Conservation (phyloP, 2,113 vertebrate genomes). For the Strix aluco region DNA sequence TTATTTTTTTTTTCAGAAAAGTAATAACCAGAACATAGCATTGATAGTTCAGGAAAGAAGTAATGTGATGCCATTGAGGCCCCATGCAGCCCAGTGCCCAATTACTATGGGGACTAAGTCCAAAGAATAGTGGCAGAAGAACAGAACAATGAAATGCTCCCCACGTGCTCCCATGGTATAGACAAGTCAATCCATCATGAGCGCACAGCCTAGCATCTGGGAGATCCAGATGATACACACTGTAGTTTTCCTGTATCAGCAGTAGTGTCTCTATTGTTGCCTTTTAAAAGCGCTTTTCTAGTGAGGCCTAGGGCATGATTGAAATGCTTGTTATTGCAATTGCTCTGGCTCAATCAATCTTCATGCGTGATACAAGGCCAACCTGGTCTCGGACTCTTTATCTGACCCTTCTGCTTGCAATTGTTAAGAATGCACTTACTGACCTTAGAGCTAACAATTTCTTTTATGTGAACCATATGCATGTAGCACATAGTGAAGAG, state of each 20-base stretch:
- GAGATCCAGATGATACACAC: constrained; percentile 61
- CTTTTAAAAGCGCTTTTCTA: constrained; percentile 33
- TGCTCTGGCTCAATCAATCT: constrained; percentile 52
- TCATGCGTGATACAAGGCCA: constrained; percentile 2
- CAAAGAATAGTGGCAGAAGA: constrained; percentile 50
- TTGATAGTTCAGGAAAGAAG: neutral
- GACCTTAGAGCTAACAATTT: neutral
- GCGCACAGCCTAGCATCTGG: constrained; percentile 54
- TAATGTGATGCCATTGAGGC: neutral
- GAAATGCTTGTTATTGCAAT: constrained; percentile 60
- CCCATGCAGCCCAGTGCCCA: neutral
- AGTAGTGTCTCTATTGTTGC: constrained; percentile 54
- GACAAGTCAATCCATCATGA: constrained; percentile 72
- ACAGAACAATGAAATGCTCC: constrained; percentile 59
- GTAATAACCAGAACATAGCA: neutral
- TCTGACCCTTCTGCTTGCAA: neutral
- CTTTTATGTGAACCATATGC: neutral
- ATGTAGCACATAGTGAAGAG: neutral
- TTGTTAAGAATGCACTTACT: neutral
- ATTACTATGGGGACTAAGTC: constrained; percentile 9
- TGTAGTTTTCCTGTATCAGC: constrained; percentile 61
- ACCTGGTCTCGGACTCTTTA: neutral
- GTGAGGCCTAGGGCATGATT: constrained; percentile 44
- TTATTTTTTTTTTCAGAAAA: neutral
- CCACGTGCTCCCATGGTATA: neutral